These are phyloP conservation scores for Cyanistes caeruleus DNA, from an alignment of 2,113 vertebrate species.

Conservation along the genomic window DNA sequence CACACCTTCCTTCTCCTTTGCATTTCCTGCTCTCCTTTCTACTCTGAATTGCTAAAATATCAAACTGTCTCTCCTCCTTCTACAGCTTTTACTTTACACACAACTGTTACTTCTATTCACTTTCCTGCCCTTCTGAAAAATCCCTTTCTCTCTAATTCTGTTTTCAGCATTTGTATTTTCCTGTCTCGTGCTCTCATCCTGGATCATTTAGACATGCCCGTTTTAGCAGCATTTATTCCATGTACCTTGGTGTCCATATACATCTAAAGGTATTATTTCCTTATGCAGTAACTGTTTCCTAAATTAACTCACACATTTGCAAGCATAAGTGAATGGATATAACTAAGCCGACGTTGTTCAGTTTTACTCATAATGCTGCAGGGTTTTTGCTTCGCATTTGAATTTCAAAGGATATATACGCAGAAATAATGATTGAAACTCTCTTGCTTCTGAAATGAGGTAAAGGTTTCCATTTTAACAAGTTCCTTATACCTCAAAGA, in stretches of 20 bases:
- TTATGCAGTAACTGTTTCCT: not conserved
- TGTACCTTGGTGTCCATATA: not conserved
- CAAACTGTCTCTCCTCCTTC: not conserved
- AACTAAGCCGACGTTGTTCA: not conserved
- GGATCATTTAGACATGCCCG: not conserved
- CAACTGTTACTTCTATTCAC: not conserved
- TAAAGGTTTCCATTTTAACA: not conserved
- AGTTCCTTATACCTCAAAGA: not conserved
- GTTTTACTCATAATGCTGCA: not conserved
- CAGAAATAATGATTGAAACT: not conserved
- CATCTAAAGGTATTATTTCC: not conserved
- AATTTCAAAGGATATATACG: slow-evolving; percentile 2
- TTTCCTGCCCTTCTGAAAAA: not conserved
- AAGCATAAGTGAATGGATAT: not conserved
- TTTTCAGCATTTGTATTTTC: not conserved
- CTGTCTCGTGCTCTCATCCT: not conserved
- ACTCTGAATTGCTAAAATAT: not conserved
- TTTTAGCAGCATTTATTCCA: not conserved
- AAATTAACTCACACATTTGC: not conserved
- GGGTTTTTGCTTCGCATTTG: not conserved
- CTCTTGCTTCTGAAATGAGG: not conserved
- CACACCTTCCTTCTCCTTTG: not conserved
- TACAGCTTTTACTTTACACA: not conserved
- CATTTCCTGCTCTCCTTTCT: not conserved
- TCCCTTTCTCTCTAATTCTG: not conserved